Evolutionary conservation across 23 tunicate genomes (phyloP), one percentile per base, ranked within the genome.

Genomic region (Ascidia mentula): DNA sequence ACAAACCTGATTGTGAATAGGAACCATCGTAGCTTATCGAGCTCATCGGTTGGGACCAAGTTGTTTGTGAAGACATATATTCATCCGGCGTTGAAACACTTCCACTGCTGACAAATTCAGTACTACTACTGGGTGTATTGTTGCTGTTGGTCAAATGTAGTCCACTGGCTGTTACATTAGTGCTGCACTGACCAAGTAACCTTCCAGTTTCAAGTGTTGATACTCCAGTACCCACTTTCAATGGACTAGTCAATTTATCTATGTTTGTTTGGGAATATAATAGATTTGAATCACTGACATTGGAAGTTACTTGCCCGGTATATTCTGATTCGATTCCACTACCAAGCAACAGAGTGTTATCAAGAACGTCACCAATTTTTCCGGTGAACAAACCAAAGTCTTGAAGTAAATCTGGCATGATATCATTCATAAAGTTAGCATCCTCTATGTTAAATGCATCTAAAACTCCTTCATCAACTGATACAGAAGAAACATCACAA

Each of bases 361-460:
- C 89, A 34, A 85, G 78, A 1, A 61, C 82, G 7, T 77, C 82
- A 45, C 83, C 37, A 35, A 20, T 60, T 37, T 79, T 59, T 20
- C 85, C 85, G 38, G 34, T 34, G 30, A 77, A 76, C n/a, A 76
- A 77, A 40, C 70, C 81, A 5, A 77, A 46, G 0, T 79, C 90
- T 26, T 82, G 65, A 45, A 86, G 79, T 71, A 86, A 42, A 30
- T 86, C 84, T 26, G 89, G 89, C 32, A 79, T 78, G 6, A 85
- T 81, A 37, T 86, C 90, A 30, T 79, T 40, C 39, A 86, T 72
- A 37, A 86, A 71, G 40, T 77, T 59, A 18, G 76, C 36, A 22
- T 73, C 89, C 34, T 72, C 90, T 6, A 86, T 53, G 13, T 53
- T 82, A 34, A 82, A 82, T 35, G 86, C 86, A 40, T 82, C 84